Evolutionary conservation across 2,888 invertebrate species (phyloP).

Genomic region (Plagodis dolabraria): DNA sequence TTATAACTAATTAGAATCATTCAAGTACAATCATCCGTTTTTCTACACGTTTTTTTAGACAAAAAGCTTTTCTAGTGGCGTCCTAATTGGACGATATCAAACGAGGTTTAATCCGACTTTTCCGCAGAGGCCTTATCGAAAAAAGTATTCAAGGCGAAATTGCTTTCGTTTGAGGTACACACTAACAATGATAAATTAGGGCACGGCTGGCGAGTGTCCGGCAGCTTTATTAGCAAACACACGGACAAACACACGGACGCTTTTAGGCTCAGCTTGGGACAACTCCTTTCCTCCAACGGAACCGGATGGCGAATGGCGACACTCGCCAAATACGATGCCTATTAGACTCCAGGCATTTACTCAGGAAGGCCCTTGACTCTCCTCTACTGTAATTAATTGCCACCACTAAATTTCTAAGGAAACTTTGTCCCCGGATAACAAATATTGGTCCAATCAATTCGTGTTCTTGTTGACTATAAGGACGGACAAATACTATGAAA

Average conservation of each 20-base stretch:
- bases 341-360: conserved; percentile 43
- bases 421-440: conserved; percentile 43
- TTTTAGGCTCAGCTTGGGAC: conserved; percentile 53
- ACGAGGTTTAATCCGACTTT: conserved; percentile 58
- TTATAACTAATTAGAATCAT: conserved; percentile 14
- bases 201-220: conserved; percentile 65
- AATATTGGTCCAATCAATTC: conserved; percentile 43
- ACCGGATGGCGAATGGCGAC: conserved; percentile 40
- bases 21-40: conserved; percentile 33
- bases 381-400: conserved; percentile 53
- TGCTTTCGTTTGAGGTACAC: conserved; percentile 71
- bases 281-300: conserved; percentile 58
- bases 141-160: conserved; percentile 67
- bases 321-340: conserved; percentile 38
- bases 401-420: conserved; percentile 50
- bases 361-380: conserved; percentile 27
- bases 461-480: conserved; percentile 35
- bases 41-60: conserved; percentile 29
- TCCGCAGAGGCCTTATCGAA: conserved; percentile 52
- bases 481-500: conserved; percentile 27
- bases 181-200: conserved; percentile 79
- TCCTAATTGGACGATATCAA: conserved; percentile 58
- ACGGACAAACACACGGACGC: conserved; percentile 67
- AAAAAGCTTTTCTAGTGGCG: conserved; percentile 42
- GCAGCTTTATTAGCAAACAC: conserved; percentile 73